Evolutionary conservation across 2,113 vertebrate species (phyloP), one percentile per base, ranked within the genome.

Genomic region (Aepyceros melampus): DNA sequence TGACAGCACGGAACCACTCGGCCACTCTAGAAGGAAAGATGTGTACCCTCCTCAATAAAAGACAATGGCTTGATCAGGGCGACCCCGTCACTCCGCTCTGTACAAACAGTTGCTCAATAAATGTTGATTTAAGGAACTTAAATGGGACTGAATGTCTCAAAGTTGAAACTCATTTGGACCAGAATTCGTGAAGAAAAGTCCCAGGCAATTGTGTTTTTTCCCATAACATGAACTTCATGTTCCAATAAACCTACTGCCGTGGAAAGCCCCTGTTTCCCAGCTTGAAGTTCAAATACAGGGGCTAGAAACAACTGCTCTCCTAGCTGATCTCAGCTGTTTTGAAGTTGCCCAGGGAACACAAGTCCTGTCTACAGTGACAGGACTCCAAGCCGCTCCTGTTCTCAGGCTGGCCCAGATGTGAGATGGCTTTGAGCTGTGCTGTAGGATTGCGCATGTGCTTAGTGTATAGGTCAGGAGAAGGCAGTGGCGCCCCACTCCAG

Each of bases 301-400:
- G 2, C 51, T 9, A 25, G 36, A 88, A 71, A 56, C 51, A 17
- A n/a, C 2, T 31, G 12, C 7, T 76, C 51, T 67, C 16, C 23
- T 16, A 27, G 27, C 25, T 33, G 7, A 47, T 12, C 31, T 78
- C 9, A 9, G 58, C 56, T 62, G 76, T 19, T 25, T 15, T 78
- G 81, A 36, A 51, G 15, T 1, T 29, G 14, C 5, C 3, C 17
- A 16, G 53, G 7, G 21, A 19, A 58, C 2, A 11, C 11, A 40
- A 40, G 31, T 29, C 31, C 0, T 0, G 2, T 23, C 25, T 53
- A 1, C 1, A 3, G 51, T 2, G 64, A 40, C 1, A 10, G 33
- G 8, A 29, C n/a, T 7, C 25, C 23, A 62, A 81, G 8, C 5
- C 40, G 9, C 10, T 29, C 0, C 84, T 40, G 45, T 88, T 84